A percentile compares a stretch with the other conserved stretches of the same genome.
These are phyloP conservation scores for Scophthalmus maximus DNA, from an alignment of 2,113 vertebrate species.

Conservation along the genomic window DNA sequence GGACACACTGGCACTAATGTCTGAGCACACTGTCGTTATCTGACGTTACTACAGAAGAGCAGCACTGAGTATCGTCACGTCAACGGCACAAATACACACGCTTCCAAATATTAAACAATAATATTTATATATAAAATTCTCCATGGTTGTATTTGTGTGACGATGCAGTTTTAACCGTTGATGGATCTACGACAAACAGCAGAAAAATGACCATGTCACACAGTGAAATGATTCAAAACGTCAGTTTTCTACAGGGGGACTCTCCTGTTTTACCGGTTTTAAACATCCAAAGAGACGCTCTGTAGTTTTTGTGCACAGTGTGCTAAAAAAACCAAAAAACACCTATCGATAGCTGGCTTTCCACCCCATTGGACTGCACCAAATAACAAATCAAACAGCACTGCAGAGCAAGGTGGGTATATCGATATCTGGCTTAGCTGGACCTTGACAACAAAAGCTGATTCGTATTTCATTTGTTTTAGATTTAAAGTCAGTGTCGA, in stretches of 20 bases:
- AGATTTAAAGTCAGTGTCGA: constrained; percentile 39
- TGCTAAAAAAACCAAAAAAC: constrained; percentile 46
- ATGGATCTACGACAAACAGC: not conserved
- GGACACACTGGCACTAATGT: constrained; percentile 58
- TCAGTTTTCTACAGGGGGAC: not conserved
- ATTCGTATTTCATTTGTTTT: constrained; percentile 57
- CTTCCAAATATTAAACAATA: not conserved
- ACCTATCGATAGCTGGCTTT: constrained; percentile 47
- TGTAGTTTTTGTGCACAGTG: constrained; percentile 5
- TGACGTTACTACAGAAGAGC: constrained; percentile 41
- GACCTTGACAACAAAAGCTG: constrained; percentile 48
- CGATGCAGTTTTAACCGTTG: not conserved
- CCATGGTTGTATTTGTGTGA: not conserved
- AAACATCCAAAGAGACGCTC: not conserved
- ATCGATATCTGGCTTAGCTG: constrained; percentile 66
- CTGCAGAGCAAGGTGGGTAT: constrained; percentile 65
- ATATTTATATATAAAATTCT: not conserved
- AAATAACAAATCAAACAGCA: constrained; percentile 70
- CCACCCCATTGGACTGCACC: constrained; percentile 64
- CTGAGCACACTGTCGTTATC: constrained; percentile 53
- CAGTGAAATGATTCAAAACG: not conserved
- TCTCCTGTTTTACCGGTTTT: not conserved
- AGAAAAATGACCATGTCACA: not conserved
- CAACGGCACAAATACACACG: not conserved
- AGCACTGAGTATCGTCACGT: not conserved